These are phyloP conservation scores for Smutsia gigantea DNA, from an alignment of 2,797 vertebrate genomes.

Conservation along the genomic window DNA sequence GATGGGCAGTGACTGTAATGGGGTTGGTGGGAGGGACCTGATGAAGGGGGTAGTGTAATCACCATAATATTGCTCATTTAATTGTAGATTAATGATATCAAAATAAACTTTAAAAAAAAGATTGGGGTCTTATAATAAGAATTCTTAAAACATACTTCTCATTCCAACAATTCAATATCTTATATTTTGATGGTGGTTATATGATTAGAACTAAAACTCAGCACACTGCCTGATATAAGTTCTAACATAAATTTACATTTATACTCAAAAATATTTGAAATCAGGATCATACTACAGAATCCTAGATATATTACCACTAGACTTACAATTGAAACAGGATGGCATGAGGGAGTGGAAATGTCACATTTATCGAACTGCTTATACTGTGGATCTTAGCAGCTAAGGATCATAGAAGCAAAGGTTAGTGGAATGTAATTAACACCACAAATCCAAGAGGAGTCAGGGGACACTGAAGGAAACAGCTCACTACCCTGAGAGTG, in stretches of 20 bases:
- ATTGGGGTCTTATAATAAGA: conserved; percentile 1
- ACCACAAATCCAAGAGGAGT: background rate
- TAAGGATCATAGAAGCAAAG: conserved; percentile 20
- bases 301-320: background rate
- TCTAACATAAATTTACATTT: conserved; percentile 2
- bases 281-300: background rate
- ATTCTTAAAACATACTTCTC: background rate
- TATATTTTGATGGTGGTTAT: background rate
- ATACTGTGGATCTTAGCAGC: background rate
- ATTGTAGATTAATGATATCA: no score
- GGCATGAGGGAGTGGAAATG: background rate
- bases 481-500: background rate
- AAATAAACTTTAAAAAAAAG: no score
- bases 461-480: background rate
- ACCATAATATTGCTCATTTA: no score
- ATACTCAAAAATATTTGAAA: conserved; percentile 27
- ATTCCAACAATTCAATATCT: conserved; percentile 24
- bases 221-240: background rate
- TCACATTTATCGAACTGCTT: conserved; percentile 10
- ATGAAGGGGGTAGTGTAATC: no score
- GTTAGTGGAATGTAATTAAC: conserved; percentile 33
- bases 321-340: background rate
- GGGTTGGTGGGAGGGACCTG: no score
- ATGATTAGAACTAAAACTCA: conserved; percentile 35
- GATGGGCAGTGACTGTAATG: no score